Percentiles rank a stretch among this genome's conserved stretches.
Evolutionary conservation across 2,113 vertebrate genomes (phyloP).

Genomic region (Mormoops blainvillei): DNA sequence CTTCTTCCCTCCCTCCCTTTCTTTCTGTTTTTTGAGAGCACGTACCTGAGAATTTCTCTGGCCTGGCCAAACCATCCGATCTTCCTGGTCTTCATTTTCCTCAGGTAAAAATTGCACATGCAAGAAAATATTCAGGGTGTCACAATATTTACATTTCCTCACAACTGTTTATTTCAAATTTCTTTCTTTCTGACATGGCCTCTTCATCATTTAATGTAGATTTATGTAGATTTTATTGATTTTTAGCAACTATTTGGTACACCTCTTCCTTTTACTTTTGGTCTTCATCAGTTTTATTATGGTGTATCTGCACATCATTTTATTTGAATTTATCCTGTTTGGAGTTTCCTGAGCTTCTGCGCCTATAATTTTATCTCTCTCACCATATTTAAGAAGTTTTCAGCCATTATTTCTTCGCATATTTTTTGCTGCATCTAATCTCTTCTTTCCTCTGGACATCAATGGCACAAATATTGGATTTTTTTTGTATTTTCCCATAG

Average conservation of each 20-base stretch:
- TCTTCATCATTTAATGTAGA: not conserved
- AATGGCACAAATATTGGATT: not conserved
- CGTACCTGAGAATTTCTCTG: not conserved
- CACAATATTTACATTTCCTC: not conserved
- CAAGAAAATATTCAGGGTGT: not conserved
- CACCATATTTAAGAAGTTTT: not conserved
- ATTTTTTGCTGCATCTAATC: not conserved
- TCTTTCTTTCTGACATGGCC: not conserved
- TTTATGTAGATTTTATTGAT: not conserved
- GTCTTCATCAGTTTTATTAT: not conserved
- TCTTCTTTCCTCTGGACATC: not conserved
- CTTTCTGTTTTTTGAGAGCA: not conserved
- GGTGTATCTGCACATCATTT: not conserved
- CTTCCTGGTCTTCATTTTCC: not conserved
- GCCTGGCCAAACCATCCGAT: not conserved
- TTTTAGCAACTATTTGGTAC: not conserved
- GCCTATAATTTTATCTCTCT: not conserved
- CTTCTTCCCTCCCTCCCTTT: not conserved
- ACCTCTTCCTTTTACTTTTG: not conserved
- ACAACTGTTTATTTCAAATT: not conserved
- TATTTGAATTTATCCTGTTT: not conserved
- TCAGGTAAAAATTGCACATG: not conserved
- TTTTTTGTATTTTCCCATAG: not conserved
- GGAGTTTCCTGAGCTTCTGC: not conserved
- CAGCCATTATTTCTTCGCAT: not conserved